Base-by-base conservation (phyloP, 2,113 vertebrate species). In the Tringa solitaria region DNA sequence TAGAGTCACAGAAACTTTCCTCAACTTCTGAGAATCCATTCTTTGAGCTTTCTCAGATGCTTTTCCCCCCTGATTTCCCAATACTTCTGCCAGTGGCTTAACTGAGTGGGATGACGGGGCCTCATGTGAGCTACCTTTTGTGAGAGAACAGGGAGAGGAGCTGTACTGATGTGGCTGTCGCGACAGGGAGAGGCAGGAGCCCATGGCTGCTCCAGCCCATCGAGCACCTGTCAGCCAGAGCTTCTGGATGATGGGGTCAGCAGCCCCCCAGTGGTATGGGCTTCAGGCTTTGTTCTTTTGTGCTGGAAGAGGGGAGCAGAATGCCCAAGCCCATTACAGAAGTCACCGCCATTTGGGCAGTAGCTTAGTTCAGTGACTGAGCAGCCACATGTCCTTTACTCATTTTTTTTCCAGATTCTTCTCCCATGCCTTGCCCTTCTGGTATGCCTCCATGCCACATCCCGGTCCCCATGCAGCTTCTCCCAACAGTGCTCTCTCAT, bases 371-470 rank as follows among this genome's bases (percentile, higher is more conserved):
- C 50, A 23, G 16, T 30, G 50, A 8, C 26, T 88, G 39, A 65
- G 45, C 28, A 93, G n/a, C 28, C 48, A 26, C 0, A 0, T 46
- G n/a, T 21, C 7, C 8, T 78, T 72, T 28, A 35, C 8, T 76
- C 8, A 6, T 27, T 11, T 54, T 68, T 80, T 70, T 79, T 26
- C n/a, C 32, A 41, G 56, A 16, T 67, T 82, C 16, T 65, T 2
- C 11, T 90, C 10, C 48, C 35, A 1, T 53, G 39, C 18, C 9
- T 35, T 45, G 3, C 26, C 35, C 35, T 87, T 26, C 46, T 21
- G 21, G 9, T 37, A 17, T 37, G 19, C 39, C 75, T 72, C 53
- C 23, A 4, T 64, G 67, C 39, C 0, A 0, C 7, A 1, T 1
- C 30, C 35, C 61, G 63, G 11, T 74, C 30, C 45, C 23, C 0